These are phyloP conservation scores for Apodemia zela DNA, from an alignment of 2,888 invertebrate genomes.

Conservation along the genomic window DNA sequence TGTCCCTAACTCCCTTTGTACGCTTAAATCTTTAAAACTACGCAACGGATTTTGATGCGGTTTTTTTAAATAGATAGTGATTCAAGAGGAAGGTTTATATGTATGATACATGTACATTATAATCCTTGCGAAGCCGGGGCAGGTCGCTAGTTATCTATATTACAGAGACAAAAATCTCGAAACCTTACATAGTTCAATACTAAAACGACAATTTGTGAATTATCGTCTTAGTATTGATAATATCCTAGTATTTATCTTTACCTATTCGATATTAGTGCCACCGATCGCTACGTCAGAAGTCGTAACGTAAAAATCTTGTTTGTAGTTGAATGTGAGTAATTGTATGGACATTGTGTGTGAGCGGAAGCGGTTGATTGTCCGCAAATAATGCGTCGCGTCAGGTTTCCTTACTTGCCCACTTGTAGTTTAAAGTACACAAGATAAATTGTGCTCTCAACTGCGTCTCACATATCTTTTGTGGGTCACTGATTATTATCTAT, in stretches of 20 bases:
- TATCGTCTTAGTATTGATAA: too few relatives aligned
- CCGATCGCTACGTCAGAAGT: slow-evolving; percentile 4
- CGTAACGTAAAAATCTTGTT: slow-evolving; percentile 29
- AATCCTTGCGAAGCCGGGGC: too few relatives aligned
- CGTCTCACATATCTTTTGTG: neutral
- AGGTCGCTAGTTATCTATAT: too few relatives aligned
- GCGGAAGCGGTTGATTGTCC: slow-evolving; percentile 53
- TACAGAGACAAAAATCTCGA: too few relatives aligned
- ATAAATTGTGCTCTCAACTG: slow-evolving; percentile 1
- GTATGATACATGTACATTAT: too few relatives aligned
- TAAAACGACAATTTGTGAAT: too few relatives aligned
- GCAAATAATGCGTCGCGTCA: slow-evolving; percentile 42
- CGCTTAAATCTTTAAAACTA: too few relatives aligned
- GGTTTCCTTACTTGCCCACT: slow-evolving; percentile 41
- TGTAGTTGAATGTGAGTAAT: slow-evolving; percentile 32
- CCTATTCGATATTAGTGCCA: neutral
- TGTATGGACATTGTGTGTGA: slow-evolving; percentile 38
- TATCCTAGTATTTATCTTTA: neutral
- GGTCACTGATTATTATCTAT: neutral
- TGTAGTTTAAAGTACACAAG: slow-evolving; percentile 12
- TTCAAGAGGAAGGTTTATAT: too few relatives aligned
- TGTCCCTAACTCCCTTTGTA: too few relatives aligned
- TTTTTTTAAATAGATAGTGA: too few relatives aligned
- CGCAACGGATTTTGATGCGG: too few relatives aligned
- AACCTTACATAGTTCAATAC: too few relatives aligned